These are phyloP conservation scores for Heliocidaris tuberculata DNA, from an alignment of 35 echinoderm and acorn worm species.

Conservation along the genomic window DNA sequence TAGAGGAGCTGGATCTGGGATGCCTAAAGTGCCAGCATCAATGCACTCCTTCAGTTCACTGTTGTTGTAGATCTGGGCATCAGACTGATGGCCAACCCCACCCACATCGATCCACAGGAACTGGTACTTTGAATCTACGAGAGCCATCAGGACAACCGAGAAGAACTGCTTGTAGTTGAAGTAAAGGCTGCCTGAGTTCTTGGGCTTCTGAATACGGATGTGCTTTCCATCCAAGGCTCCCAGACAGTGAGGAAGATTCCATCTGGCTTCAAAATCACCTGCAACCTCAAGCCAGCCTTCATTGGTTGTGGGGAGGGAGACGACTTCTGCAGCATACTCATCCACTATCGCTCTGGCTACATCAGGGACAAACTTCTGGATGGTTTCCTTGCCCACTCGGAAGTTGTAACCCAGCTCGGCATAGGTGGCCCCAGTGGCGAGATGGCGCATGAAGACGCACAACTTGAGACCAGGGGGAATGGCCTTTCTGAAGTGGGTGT, in stretches of 20 bases:
- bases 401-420: constrained; percentile 20
- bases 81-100: too few species aligned
- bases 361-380: constrained; percentile 24
- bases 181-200: too few species aligned
- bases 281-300: constrained; percentile 54
- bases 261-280: constrained; percentile 48
- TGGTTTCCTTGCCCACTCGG: constrained; percentile 26
- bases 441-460: constrained; percentile 19
- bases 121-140: too few species aligned
- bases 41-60: too few species aligned
- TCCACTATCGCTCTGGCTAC: constrained; percentile 26
- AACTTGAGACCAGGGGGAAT: constrained; percentile 28
- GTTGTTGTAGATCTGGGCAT: too few species aligned
- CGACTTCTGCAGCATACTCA: constrained; percentile 20
- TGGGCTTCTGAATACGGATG: too few species aligned
- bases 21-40: constrained; percentile 10
- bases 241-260: constrained; percentile 72
- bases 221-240: constrained; percentile 82
- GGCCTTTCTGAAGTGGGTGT: too few species aligned
- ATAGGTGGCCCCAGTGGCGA: constrained; percentile 30
- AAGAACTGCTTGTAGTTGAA: too few species aligned
- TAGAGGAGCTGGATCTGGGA: constrained; percentile 12
- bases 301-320: constrained; percentile 31
- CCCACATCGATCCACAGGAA: too few species aligned
- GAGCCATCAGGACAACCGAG: too few species aligned